phyloP scores from a whole-genome alignment of 2,113 vertebrate species.

The Isurus oxyrinchus region DNA sequence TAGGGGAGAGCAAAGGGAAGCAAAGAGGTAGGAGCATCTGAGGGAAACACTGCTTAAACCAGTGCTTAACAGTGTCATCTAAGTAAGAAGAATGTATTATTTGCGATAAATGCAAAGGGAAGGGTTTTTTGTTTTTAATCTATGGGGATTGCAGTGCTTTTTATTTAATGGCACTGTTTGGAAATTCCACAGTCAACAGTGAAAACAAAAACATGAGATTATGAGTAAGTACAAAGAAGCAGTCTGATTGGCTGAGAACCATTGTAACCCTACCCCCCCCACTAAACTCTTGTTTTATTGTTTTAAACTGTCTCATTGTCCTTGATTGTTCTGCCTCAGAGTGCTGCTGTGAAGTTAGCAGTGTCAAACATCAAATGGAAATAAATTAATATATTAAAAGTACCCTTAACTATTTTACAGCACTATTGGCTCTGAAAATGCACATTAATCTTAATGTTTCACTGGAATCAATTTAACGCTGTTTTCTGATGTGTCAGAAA shows the following conservation, averaged over 20 bases:
- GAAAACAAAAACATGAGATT: constrained; percentile 1
- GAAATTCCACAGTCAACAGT: neutral
- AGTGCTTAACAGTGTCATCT: neutral
- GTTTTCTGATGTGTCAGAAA: neutral
- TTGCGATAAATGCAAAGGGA: neutral
- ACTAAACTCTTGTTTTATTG: neutral
- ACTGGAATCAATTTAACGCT: neutral
- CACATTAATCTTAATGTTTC: neutral
- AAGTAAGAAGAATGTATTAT: neutral
- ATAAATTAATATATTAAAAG: constrained; percentile 4
- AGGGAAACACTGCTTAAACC: neutral
- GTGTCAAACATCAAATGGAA: neutral
- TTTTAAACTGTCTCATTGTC: neutral
- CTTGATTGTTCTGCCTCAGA: neutral
- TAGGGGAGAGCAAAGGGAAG: no score
- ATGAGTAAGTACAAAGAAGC: neutral
- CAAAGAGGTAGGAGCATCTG: no score
- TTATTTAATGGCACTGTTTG: neutral
- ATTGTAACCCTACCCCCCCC: neutral
- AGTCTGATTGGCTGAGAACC: neutral
- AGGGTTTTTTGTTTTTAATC: constrained; percentile 2
- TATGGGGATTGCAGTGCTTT: neutral
- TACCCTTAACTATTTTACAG: neutral
- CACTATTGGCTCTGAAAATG: neutral
- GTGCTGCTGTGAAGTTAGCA: neutral